phyloP scores from a whole-genome alignment of 2,888 invertebrate genomes.

The Noctua fimbriata region DNA sequence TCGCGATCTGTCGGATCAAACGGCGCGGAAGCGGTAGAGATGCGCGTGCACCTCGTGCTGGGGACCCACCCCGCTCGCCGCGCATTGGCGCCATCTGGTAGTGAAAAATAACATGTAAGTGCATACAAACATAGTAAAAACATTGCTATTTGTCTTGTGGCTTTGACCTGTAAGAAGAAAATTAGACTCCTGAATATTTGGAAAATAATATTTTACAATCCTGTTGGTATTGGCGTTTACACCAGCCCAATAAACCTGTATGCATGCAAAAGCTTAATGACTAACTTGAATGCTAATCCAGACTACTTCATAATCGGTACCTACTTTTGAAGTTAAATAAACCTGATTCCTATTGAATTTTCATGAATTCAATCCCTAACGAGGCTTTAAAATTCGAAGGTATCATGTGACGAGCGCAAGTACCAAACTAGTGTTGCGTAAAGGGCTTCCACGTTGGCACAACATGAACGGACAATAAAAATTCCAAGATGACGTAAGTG shows the following conservation, averaged over 20 bases:
- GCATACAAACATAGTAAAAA: neutral
- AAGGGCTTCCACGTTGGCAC: constrained; percentile 41
- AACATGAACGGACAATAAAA: constrained; percentile 32
- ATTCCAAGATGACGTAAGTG: constrained; percentile 32
- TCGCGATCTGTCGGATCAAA: constrained; percentile 87
- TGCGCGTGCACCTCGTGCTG: constrained; percentile 88
- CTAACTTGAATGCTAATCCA: constrained; percentile 1
- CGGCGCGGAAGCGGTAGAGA: constrained; percentile 87
- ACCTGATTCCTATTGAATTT: constrained; percentile 28
- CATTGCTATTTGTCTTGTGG: neutral
- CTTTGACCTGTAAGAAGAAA: neutral
- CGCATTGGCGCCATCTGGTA: constrained; percentile 89
- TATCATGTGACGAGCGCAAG: constrained; percentile 35
- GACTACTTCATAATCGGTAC: neutral
- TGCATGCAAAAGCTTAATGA: neutral
- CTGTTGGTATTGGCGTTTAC: neutral
- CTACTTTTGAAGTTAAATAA: constrained; percentile 5
- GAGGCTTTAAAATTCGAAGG: constrained; percentile 27
- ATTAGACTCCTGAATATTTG: neutral
- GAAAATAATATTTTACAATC: neutral
- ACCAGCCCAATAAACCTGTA: neutral
- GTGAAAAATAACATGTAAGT: constrained; percentile 23
- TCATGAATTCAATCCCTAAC: constrained; percentile 29
- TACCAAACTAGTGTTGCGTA: constrained; percentile 42
- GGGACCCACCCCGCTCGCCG: constrained; percentile 87